Evolutionary conservation across 2,888 invertebrate genomes (phyloP), one percentile per base, ranked within the genome.

Genomic region (Ennomos quercinarius): DNA sequence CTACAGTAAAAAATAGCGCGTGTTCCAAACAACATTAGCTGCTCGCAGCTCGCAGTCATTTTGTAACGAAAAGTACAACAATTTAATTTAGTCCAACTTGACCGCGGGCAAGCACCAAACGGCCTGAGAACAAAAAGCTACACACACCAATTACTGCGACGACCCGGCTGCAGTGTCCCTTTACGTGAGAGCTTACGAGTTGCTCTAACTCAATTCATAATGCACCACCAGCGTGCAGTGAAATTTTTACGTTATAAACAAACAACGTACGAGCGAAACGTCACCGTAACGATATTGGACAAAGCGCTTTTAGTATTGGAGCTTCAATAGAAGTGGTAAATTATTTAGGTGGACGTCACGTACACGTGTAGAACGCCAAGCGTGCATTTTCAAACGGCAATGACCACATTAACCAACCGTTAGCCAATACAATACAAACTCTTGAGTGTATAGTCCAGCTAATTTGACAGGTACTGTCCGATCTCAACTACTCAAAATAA

Each of bases 71-170:
- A 91, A 91, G 90, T 87, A 87, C 84, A 87, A 87, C 87, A 90
- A 89, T 89, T 90, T 91, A 89, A 91, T 91, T 91, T 89, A 80
- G 86, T 82, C 84, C 80, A 89, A 90, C 87, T 88, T 87, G 80
- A 84, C 87, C 86, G 78, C 81, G 67, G 78, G 79, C 83, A 84
- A 85, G 87, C 85, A 86, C 79, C 80, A 77, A 86, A 84, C 80
- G 77, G 78, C 74, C 76, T 72, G 77, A 77, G 78, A 77, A 83
- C 84, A 85, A 86, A 89, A 89, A 87, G 84, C 85, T 86, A 90
- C 89, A 89, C 83, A 89, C 84, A 87, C 88, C 89, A 90, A 90
- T 90, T 91, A 89, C 79, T 63, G 72, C 70, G 73, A 69, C 77
- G 77, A 73, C 73, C 71, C 68, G 71, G 70, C 74, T 66, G 69